Evolutionary conservation across 2,113 vertebrate genomes (phyloP).

Genomic region (Cochlearius cochlearius): DNA sequence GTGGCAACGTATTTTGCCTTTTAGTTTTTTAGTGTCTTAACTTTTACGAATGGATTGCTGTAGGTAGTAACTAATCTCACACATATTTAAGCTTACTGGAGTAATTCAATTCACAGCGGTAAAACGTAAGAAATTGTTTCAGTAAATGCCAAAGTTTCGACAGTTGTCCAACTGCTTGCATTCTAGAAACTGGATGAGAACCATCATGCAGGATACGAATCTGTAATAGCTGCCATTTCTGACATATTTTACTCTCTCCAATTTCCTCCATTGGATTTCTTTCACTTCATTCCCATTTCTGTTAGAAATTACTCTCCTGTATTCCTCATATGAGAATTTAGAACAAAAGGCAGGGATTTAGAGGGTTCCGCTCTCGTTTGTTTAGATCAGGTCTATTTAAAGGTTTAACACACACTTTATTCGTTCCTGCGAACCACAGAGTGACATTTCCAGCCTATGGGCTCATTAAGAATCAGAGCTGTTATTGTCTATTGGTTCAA

Average conservation of each 20-base stretch:
- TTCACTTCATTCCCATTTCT: not conserved
- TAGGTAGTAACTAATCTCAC: not conserved
- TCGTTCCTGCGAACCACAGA: not conserved
- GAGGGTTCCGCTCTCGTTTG: not conserved
- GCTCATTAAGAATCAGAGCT: not conserved
- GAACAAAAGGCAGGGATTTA: not conserved
- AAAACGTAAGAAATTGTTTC: not conserved
- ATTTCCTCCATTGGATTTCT: not conserved
- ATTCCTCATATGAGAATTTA: not conserved
- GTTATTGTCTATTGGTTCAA: not conserved
- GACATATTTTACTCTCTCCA: not conserved
- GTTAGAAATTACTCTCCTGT: not conserved
- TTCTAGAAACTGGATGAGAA: not conserved
- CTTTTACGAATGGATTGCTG: not conserved
- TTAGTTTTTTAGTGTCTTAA: not conserved
- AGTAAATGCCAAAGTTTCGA: not conserved
- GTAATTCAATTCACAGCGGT: not conserved
- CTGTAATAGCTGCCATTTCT: not conserved
- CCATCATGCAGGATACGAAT: not conserved
- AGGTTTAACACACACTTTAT: not conserved
- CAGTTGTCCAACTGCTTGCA: not conserved
- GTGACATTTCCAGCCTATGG: not conserved
- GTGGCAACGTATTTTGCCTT: not conserved
- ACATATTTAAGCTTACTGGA: not conserved
- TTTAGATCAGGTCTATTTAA: not conserved